Conservation (phyloP, 2,797 vertebrate genomes). For the Enteromius unitaeniatus region DNA sequence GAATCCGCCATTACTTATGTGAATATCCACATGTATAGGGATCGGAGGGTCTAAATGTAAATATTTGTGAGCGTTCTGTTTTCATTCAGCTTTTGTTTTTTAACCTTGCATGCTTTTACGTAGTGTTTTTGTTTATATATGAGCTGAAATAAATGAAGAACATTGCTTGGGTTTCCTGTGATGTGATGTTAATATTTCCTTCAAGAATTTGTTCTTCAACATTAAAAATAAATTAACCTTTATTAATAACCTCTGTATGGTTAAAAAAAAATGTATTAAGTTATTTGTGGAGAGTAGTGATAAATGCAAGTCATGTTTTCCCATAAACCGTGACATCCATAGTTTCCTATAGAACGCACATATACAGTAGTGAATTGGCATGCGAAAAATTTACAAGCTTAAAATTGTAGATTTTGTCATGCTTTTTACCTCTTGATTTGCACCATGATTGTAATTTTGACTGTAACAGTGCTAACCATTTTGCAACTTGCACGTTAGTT, state of each 20-base stretch:
- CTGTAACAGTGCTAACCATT: slow-evolving; percentile 48
- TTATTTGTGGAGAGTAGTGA: slow-evolving; percentile 34
- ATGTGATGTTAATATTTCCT: slow-evolving; percentile 25
- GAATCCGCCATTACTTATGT: slow-evolving; percentile 46
- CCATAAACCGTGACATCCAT: neutral
- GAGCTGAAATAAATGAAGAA: neutral
- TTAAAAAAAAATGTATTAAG: neutral
- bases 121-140: slow-evolving; percentile 42
- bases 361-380: slow-evolving; percentile 41
- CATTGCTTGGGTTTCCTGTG: neutral
- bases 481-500: slow-evolving; percentile 58
- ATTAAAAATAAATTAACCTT: neutral
- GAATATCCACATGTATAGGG: slow-evolving; percentile 55
- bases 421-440: slow-evolving; percentile 23
- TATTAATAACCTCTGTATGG: slow-evolving; percentile 8
- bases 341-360: neutral
- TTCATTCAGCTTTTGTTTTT: neutral
- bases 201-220: slow-evolving; percentile 3
- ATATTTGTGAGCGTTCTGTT: slow-evolving; percentile 52
- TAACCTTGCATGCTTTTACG: slow-evolving; percentile 48
- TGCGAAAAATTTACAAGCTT: slow-evolving; percentile 6
- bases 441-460: slow-evolving; percentile 26
- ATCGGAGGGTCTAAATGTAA: slow-evolving; percentile 64
- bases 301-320: neutral
- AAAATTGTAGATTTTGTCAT: neutral